These are phyloP conservation scores for Bombus breviceps DNA, from an alignment of 1,140 invertebrate genomes.

Conservation along the genomic window DNA sequence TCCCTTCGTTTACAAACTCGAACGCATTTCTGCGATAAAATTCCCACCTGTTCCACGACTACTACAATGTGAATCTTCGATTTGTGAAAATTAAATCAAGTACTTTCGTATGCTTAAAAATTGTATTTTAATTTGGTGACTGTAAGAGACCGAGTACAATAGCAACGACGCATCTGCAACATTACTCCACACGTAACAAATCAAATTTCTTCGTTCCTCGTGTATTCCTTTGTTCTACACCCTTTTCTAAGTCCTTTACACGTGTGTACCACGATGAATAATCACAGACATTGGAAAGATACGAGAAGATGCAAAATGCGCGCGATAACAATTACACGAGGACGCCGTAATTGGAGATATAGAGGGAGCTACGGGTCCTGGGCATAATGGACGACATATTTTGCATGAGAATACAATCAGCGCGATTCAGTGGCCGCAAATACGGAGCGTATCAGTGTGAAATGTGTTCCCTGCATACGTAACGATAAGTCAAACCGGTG, in stretches of 20 bases:
- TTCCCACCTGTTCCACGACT: no score
- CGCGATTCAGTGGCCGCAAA: slow-evolving; percentile 70
- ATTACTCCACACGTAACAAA: no score
- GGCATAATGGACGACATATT: slow-evolving; percentile 66
- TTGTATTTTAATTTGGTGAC: no score
- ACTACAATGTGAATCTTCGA: no score
- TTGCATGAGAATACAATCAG: slow-evolving; percentile 77
- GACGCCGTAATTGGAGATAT: slow-evolving; percentile 54
- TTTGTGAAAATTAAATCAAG: no score
- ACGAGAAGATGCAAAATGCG: slow-evolving; percentile 25
- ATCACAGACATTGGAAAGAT: background rate
- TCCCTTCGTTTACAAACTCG: no score
- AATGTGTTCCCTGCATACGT: slow-evolving; percentile 56
- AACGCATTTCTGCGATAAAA: no score
- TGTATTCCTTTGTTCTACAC: no score
- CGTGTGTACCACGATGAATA: background rate
- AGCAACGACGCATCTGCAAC: no score
- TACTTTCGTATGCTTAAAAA: no score
- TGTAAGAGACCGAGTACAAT: no score
- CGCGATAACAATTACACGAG: slow-evolving; percentile 54
- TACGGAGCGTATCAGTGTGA: slow-evolving; percentile 65
- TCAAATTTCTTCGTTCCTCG: no score
- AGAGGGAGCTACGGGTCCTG: slow-evolving; percentile 14
- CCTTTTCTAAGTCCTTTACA: background rate
- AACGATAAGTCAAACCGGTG: slow-evolving; percentile 63